Evolutionary conservation across 1,140 invertebrate genomes (phyloP), one percentile per base, ranked within the genome.

Genomic region (Drosophila bocqueti): DNA sequence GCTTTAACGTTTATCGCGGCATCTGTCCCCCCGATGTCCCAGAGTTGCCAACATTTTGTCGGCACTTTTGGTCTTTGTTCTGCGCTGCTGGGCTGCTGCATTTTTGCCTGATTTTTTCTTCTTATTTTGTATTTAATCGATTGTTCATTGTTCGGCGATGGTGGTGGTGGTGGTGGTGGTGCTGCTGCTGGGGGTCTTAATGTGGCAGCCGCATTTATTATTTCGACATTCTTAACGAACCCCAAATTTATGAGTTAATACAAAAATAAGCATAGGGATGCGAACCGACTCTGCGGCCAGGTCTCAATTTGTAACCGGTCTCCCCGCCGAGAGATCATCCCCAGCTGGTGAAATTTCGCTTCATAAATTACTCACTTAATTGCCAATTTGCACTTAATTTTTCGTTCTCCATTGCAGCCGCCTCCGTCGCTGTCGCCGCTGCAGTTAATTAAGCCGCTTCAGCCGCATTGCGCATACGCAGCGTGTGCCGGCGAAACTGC

Each of bases 221-320:
- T 87, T 87, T 87, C 84, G 86, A 91, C 86, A 91, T 91, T 91
- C 84, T 91, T 91, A 91, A 91, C 86, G 86, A 91, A 91, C 87
- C 81, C 86, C 42, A 68, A 91, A 91, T 91, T 91, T 91, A 91
- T 91, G 86, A 91, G 83, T 90, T 85, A 89, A 89, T 90, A 89
- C 85, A 89, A 85, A 76, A 67, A 76, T 79, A 81, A 59, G 67
- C 66, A 50, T 60, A 62, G 58, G 47, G 50, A 78, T 59, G 46
- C 55, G 58, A 7, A 13, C 6, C 16, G 38, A 38, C 38, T 58
- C 36, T 61, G 49, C 38, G 68, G 46, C 64, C 64, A 68, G 52
- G 47, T 62, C 59, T 83, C 81, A 83, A 80, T 79, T 83, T 85
- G 74, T 65, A 85, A 85, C 79, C 83, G 76, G 83, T 86, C 60